phyloP scores from a whole-genome alignment of 2,797 vertebrate genomes.

The Sebastes baramenuke region DNA sequence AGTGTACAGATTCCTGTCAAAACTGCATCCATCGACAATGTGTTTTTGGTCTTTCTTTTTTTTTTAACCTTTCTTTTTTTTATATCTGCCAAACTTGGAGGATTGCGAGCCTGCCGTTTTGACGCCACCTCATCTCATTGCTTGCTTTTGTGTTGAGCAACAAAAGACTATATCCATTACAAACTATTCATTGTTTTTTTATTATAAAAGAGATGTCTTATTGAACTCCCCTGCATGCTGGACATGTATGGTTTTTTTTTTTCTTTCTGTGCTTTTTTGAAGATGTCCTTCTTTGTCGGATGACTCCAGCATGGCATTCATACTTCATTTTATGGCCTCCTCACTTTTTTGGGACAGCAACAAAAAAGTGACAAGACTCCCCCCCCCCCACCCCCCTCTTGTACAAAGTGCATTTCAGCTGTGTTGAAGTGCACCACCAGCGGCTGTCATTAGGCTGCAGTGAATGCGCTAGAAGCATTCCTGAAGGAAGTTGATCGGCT shows the following conservation, averaged over 20 bases:
- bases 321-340: conserved; percentile 90
- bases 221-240: conserved; percentile 98
- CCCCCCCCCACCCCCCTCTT: conserved; percentile 61
- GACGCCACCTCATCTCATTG: conserved; percentile 95
- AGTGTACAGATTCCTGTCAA: conserved; percentile 83
- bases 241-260: conserved; percentile 94
- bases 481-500: conserved; percentile 85
- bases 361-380: conserved; percentile 92
- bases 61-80: conserved; percentile 22
- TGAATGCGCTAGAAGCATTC: conserved; percentile 86
- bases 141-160: conserved; percentile 93
- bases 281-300: conserved; percentile 89
- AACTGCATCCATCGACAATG: conserved; percentile 85
- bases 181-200: conserved; percentile 84
- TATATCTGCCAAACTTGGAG: conserved; percentile 87
- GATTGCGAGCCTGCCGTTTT: conserved; percentile 89
- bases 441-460: conserved; percentile 84
- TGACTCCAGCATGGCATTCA: conserved; percentile 97
- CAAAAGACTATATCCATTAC: conserved; percentile 88
- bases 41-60: conserved; percentile 72
- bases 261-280: conserved; percentile 83
- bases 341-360: conserved; percentile 95
- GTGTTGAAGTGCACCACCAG: conserved; percentile 87
- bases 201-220: conserved; percentile 88
- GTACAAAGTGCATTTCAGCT: conserved; percentile 80